Percentiles rank a stretch among this genome's conserved stretches.
Evolutionary conservation across 2,797 vertebrate species (phyloP).

Genomic region (Liparis tanakae): DNA sequence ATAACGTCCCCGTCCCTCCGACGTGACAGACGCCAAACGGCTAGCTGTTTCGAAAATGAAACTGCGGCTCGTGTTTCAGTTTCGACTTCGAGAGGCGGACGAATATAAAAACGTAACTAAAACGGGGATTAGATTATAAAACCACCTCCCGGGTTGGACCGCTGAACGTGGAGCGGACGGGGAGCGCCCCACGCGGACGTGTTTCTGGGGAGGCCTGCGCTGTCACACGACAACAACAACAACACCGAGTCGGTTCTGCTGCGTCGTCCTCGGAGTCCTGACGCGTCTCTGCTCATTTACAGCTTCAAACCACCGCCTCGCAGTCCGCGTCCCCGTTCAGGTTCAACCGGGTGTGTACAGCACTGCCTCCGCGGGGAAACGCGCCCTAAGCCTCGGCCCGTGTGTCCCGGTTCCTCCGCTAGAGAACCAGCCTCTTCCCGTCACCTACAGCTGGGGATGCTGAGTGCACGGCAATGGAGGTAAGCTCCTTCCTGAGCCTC

Average conservation of each 20-base stretch:
- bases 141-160: rapidly evolving
- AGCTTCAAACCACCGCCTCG: too few species aligned
- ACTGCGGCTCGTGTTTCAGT: slow-evolving; percentile 39
- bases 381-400: too few species aligned
- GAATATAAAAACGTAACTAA: slow-evolving; percentile 51
- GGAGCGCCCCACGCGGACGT: slow-evolving; percentile 16
- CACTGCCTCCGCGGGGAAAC: neutral
- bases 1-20: neutral
- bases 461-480: slow-evolving; percentile 64
- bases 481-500: slow-evolving; percentile 23
- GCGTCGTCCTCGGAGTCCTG: neutral
- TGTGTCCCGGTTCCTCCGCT: neutral
- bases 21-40: slow-evolving; percentile 38
- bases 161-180: neutral
- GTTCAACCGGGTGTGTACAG: neutral
- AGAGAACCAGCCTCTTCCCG: neutral
- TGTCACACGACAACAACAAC: slow-evolving; percentile 67
- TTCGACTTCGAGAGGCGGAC: neutral
- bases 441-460: slow-evolving; percentile 59
- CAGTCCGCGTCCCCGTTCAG: too few species aligned
- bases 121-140: rapidly evolving
- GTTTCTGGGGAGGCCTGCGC: slow-evolving; percentile 48
- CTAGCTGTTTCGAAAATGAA: slow-evolving; percentile 74
- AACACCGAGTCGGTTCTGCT: slow-evolving; percentile 47
- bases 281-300: neutral